phyloP scores from a whole-genome alignment of 2,797 vertebrate species.

The Coregonus suidteri region DNA sequence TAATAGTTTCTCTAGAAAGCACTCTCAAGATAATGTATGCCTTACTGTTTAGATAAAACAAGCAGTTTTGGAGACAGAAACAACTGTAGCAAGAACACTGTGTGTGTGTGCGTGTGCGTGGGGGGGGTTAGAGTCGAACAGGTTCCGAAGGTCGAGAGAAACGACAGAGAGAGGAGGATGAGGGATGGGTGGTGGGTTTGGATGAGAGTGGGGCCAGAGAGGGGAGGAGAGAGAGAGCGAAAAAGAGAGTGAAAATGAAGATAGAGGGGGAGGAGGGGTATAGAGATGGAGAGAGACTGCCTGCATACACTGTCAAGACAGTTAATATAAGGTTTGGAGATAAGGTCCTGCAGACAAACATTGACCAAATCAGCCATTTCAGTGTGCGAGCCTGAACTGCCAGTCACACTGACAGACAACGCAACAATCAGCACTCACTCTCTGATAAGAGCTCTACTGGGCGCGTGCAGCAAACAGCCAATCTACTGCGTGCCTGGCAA shows the following conservation, averaged over 20 bases:
- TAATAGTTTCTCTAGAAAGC: background rate
- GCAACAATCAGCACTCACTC: constrained; percentile 78
- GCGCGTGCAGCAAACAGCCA: constrained; percentile 78
- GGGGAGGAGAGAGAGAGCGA: constrained; percentile 13
- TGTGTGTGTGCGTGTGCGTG: no score
- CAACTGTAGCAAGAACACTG: no score
- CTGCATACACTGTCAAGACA: constrained; percentile 73
- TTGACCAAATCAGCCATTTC: constrained; percentile 82
- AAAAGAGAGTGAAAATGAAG: constrained; percentile 42
- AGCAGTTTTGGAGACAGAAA: no score
- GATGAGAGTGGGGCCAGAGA: constrained; percentile 5
- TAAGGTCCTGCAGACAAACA: constrained; percentile 82
- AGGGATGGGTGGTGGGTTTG: constrained; percentile 4
- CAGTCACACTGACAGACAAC: constrained; percentile 82
- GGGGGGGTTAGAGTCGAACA: no score
- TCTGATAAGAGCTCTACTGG: constrained; percentile 79
- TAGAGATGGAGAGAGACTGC: constrained; percentile 77
- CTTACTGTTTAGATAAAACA: no score
- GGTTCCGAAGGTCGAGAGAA: no score
- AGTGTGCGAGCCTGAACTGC: constrained; percentile 73
- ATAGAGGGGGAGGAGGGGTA: constrained; percentile 24
- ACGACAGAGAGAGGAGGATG: constrained; percentile 6
- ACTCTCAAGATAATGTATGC: no score
- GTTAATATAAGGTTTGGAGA: constrained; percentile 83
- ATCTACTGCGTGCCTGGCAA: constrained; percentile 67